A percentile compares a stretch with the other conserved stretches of the same genome.
Conservation (phyloP, 2,797 vertebrate species). For the Dallia pectoralis region DNA sequence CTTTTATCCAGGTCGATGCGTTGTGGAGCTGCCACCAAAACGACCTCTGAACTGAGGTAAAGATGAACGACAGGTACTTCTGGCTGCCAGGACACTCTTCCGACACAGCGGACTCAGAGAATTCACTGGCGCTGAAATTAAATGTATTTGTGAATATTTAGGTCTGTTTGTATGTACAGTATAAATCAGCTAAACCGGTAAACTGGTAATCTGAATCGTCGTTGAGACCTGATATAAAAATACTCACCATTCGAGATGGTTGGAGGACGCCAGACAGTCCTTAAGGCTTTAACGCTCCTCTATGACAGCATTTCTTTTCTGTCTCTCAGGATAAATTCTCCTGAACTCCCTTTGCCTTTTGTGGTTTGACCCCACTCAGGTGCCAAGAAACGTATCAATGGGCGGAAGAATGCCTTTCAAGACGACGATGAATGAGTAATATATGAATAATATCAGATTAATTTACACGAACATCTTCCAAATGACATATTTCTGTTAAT, state of each 20-base stretch:
- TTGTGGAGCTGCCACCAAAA: background rate
- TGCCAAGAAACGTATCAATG: constrained; percentile 64
- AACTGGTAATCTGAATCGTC: background rate
- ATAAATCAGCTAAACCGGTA: too few species aligned
- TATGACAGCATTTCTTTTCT: background rate
- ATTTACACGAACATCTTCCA: background rate
- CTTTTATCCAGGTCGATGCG: background rate
- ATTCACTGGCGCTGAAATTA: background rate
- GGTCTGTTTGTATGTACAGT: background rate
- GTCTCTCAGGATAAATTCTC: constrained; percentile 22
- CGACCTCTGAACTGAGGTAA: background rate
- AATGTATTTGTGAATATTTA: background rate
- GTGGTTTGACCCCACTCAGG: constrained; percentile 46
- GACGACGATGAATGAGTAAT: constrained; percentile 14
- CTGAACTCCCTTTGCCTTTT: background rate
- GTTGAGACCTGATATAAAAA: background rate
- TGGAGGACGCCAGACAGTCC: background rate
- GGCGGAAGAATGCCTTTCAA: constrained; percentile 64
- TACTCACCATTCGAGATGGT: background rate
- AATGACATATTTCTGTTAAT: too few species aligned
- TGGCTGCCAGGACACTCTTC: background rate
- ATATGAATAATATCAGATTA: background rate
- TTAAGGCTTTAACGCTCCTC: background rate
- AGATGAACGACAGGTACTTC: background rate
- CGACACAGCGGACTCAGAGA: background rate